Conservation (phyloP, 2,888 invertebrate genomes). For the Pammene fasciana region DNA sequence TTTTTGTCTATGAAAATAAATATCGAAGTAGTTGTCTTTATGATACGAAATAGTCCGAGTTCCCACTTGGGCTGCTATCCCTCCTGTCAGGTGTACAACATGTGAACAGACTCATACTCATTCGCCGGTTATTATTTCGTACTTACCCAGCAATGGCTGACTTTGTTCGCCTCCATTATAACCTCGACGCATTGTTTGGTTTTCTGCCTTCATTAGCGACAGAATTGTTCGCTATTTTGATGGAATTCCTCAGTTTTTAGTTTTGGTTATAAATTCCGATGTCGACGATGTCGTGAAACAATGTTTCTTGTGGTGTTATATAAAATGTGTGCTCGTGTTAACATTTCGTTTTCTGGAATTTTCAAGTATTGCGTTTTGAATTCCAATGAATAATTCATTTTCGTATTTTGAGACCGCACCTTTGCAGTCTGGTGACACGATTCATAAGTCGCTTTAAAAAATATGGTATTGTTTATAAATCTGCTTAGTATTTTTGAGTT, state of each 20-base stretch:
- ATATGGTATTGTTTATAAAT: too few relatives aligned
- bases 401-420: too few relatives aligned
- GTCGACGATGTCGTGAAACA: slow-evolving; percentile 4
- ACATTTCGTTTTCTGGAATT: background rate
- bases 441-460: too few relatives aligned
- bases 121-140: slow-evolving; percentile 39
- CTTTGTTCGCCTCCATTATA: slow-evolving; percentile 26
- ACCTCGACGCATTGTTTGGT: slow-evolving; percentile 4
- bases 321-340: background rate
- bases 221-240: slow-evolving; percentile 21
- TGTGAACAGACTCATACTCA: slow-evolving; percentile 40
- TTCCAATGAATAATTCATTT: too few relatives aligned
- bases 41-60: background rate
- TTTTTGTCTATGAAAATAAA: too few relatives aligned
- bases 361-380: too few relatives aligned
- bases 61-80: slow-evolving; percentile 18
- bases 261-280: slow-evolving; percentile 2
- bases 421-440: too few relatives aligned
- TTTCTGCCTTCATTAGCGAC: slow-evolving; percentile 20
- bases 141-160: slow-evolving; percentile 31
- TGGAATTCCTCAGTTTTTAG: slow-evolving; percentile 5
- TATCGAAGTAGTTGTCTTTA: too few relatives aligned
- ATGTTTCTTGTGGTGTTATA: background rate
- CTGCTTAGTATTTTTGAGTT: too few relatives aligned
- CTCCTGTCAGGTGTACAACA: slow-evolving; percentile 38